phyloP scores from a whole-genome alignment of 2,797 vertebrate species.

The Acridotheres tristis region DNA sequence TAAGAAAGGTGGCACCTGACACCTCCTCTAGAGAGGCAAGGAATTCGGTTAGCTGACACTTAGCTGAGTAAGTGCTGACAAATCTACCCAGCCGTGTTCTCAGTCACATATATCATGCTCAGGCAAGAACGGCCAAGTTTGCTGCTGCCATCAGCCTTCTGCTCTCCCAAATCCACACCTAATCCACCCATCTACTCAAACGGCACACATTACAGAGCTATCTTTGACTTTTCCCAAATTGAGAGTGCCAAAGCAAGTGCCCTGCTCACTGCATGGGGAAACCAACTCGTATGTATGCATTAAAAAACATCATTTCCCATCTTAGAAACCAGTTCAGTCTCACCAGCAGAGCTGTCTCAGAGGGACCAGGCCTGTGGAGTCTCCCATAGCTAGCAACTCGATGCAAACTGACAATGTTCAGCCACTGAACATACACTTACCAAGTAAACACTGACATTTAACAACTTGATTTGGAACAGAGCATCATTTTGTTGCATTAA shows the following conservation, averaged over 20 bases:
- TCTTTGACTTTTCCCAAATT: not conserved
- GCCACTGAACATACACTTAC: constrained; percentile 39
- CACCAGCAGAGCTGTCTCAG: not conserved
- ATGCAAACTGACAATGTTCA: constrained; percentile 40
- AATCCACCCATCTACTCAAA: not conserved
- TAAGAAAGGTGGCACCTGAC: not conserved
- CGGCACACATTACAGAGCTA: not conserved
- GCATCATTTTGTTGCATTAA: constrained; percentile 39
- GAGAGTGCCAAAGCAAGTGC: not conserved
- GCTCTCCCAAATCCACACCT: not conserved
- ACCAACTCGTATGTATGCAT: not conserved
- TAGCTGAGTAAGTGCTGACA: not conserved
- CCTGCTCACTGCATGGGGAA: not conserved
- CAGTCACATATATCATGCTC: not conserved
- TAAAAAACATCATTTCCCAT: not conserved
- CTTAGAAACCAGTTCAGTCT: not conserved
- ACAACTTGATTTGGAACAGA: constrained; percentile 54
- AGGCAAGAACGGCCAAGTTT: not conserved
- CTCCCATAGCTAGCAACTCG: not conserved
- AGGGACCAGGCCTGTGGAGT: not conserved
- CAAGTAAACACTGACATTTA: constrained; percentile 62
- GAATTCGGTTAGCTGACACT: not conserved
- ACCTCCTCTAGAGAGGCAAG: not conserved
- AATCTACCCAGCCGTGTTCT: not conserved
- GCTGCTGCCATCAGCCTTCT: not conserved